phyloP scores from a whole-genome alignment of 2,113 vertebrate species.

The Mystacornis crossleyi region DNA sequence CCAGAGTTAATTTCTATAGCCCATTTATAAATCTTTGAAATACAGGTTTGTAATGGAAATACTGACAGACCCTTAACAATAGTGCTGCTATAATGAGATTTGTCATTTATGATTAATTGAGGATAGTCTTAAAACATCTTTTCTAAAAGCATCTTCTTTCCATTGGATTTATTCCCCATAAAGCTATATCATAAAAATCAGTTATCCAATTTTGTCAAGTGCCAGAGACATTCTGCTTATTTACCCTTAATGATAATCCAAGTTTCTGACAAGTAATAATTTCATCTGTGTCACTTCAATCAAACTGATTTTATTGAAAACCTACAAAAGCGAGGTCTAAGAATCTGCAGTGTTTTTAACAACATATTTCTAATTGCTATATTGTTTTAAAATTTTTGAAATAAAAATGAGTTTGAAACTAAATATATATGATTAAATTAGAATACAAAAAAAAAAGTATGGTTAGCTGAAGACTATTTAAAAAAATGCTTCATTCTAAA shows the following conservation, averaged over 20 bases:
- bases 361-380: constrained; percentile 46
- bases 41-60: constrained; percentile 44
- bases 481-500: constrained; percentile 57
- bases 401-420: constrained; percentile 37
- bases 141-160: constrained; percentile 54
- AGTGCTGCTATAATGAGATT: constrained; percentile 31
- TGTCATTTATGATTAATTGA: constrained; percentile 59
- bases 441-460: constrained; percentile 11
- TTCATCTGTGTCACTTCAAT: constrained; percentile 58
- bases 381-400: constrained; percentile 58
- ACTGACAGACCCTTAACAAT: constrained; percentile 17
- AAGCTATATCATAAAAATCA: constrained; percentile 33
- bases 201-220: constrained; percentile 41
- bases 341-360: background rate
- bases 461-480: constrained; percentile 27
- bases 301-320: constrained; percentile 59
- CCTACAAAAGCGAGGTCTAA: constrained; percentile 25
- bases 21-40: constrained; percentile 27
- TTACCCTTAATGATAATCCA: constrained; percentile 64
- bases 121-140: constrained; percentile 35
- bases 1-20: constrained; percentile 6
- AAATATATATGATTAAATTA: constrained; percentile 49
- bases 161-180: constrained; percentile 39
- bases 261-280: constrained; percentile 66
- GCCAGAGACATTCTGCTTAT: constrained; percentile 61